Percentiles rank a stretch among this genome's conserved stretches.
Evolutionary conservation across 1,140 invertebrate species (phyloP).

Genomic region (Nixonia krombeini): DNA sequence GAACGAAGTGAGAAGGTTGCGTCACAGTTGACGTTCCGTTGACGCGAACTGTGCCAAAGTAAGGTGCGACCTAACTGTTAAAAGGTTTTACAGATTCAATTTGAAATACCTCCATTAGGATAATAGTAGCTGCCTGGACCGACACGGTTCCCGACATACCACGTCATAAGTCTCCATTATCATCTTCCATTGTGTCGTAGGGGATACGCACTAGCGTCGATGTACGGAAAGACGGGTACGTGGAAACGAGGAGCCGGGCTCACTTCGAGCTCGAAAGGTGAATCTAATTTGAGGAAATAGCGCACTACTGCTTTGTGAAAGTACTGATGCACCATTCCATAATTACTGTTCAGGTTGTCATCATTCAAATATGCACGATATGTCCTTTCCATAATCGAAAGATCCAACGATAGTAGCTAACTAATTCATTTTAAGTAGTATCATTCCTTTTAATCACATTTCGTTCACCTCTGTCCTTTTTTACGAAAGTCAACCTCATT

Average conservation of each 20-base stretch:
- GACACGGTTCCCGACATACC: slow-evolving; percentile 10
- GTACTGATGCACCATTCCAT: not conserved
- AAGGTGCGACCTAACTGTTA: too few species aligned
- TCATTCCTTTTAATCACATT: too few species aligned
- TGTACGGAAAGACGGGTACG: slow-evolving; percentile 31
- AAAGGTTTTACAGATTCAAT: slow-evolving; percentile 49
- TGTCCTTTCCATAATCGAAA: too few species aligned
- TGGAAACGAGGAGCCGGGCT: slow-evolving; percentile 17
- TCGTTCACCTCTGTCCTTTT: too few species aligned
- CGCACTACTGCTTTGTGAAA: slow-evolving; percentile 22
- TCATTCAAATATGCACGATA: too few species aligned
- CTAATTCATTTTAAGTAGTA: too few species aligned
- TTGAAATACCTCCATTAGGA: slow-evolving; percentile 42
- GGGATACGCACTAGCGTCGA: slow-evolving; percentile 25
- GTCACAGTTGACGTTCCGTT: too few species aligned
- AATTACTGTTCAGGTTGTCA: too few species aligned
- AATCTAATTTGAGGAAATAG: slow-evolving; percentile 46
- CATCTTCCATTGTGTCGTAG: slow-evolving; percentile 44
- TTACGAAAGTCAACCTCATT: too few species aligned
- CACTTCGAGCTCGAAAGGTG: slow-evolving; percentile 31
- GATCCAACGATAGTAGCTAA: too few species aligned
- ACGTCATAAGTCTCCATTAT: slow-evolving; percentile 42
- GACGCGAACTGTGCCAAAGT: too few species aligned
- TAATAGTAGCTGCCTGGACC: slow-evolving; percentile 37
- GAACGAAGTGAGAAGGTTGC: too few species aligned